phyloP scores from a whole-genome alignment of 1,140 invertebrate genomes.

The Nasonia giraulti region DNA sequence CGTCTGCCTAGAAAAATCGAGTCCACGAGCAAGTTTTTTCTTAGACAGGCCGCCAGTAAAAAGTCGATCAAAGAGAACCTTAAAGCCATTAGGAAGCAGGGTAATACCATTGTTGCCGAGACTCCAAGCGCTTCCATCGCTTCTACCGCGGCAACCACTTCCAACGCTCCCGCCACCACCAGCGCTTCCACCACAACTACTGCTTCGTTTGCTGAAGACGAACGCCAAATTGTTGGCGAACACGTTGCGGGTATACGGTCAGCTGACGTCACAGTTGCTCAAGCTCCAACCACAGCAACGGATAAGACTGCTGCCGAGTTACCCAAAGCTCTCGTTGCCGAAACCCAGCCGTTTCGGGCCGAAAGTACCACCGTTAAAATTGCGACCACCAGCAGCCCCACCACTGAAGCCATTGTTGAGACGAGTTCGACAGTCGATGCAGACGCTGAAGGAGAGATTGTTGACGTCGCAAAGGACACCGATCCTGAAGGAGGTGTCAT shows the following conservation, averaged over 20 bases:
- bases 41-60: neutral
- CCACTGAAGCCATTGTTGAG: neutral
- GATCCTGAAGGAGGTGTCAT: neutral
- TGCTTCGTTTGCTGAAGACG: neutral
- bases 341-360: neutral
- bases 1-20: conserved; percentile 43
- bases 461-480: neutral
- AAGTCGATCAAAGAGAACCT: neutral
- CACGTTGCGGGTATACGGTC: neutral
- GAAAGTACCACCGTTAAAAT: neutral
- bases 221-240: neutral
- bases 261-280: neutral
- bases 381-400: neutral
- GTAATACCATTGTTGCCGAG: neutral
- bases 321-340: neutral
- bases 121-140: too few species aligned
- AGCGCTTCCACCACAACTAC: neutral
- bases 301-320: neutral
- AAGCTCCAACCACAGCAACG: neutral
- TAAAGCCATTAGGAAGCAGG: neutral
- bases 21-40: neutral
- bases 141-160: neutral
- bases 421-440: neutral
- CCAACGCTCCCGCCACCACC: neutral
- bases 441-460: neutral